A percentile compares a stretch with the other conserved stretches of the same genome.
Evolutionary conservation across 2,797 vertebrate species (phyloP).

Genomic region (Hemitrygon akajei): DNA sequence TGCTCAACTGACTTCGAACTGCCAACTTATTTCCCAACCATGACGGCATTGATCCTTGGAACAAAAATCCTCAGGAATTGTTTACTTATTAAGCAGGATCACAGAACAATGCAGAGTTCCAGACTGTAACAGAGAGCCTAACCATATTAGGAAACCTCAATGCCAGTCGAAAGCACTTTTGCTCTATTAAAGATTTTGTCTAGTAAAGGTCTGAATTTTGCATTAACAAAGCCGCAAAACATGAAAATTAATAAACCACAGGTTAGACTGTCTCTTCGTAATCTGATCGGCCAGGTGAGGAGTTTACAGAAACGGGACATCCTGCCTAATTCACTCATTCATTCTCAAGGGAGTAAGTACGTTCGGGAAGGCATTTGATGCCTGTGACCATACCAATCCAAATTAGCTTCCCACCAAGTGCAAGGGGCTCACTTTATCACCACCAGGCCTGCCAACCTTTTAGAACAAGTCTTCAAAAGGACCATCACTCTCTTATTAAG

Average conservation of each 20-base stretch:
- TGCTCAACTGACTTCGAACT: not conserved
- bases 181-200: not conserved
- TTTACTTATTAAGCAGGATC: slow-evolving; percentile 3
- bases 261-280: not conserved
- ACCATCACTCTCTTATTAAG: not conserved
- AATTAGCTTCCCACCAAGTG: not conserved
- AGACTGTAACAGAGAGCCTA: not conserved
- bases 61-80: not conserved
- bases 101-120: not conserved
- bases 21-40: no score
- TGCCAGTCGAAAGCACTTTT: not conserved
- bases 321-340: not conserved
- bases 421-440: not conserved
- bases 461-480: not conserved
- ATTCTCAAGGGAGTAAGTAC: not conserved
- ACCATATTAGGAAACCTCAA: not conserved
- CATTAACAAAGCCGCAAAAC: not conserved
- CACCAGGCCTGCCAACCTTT: not conserved
- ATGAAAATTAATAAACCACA: not conserved
- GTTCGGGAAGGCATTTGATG: not conserved
- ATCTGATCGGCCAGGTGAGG: not conserved
- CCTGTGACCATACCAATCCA: no score
- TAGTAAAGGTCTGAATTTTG: not conserved
- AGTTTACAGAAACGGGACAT: not conserved
- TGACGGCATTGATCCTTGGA: not conserved